Conservation (phyloP, 2,888 invertebrate genomes). For the Orthonychiurus folsomi region DNA sequence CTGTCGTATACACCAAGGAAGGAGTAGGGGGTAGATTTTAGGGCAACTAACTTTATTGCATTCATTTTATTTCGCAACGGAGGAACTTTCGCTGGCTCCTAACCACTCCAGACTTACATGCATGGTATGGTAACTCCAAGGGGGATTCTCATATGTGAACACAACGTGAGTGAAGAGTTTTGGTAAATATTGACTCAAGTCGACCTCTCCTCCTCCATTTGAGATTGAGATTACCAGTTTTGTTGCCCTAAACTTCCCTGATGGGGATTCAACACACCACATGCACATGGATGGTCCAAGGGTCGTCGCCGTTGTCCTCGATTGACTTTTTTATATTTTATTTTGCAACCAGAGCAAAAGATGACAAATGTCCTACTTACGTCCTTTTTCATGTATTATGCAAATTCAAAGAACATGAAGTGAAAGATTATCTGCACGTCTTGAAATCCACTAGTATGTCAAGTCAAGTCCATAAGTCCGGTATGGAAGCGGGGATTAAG, state of each 20-base stretch:
- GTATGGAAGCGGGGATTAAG: not conserved
- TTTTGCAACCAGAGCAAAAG: no score
- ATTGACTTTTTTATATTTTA: no score
- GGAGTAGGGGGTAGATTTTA: not conserved
- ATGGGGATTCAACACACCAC: no score
- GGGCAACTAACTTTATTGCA: not conserved
- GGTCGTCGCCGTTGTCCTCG: no score
- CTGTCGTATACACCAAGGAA: no score
- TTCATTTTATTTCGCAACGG: not conserved
- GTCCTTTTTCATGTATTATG: no score
- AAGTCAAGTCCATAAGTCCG: not conserved
- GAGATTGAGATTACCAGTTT: not conserved
- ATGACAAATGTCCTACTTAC: no score
- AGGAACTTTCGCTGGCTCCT: not conserved
- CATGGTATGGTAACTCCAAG: not conserved
- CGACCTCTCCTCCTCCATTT: not conserved
- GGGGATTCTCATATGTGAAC: not conserved
- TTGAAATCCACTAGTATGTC: not conserved
- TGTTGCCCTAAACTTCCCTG: no score
- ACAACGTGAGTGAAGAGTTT: not conserved
- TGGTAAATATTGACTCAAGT: not conserved
- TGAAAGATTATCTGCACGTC: not conserved
- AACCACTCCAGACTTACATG: no score
- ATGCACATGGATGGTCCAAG: no score
- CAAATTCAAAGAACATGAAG: no score